Percentiles rank a stretch among this genome's conserved stretches.
Conservation (phyloP, 2,797 vertebrate genomes). For the Nannoperca obscura region DNA sequence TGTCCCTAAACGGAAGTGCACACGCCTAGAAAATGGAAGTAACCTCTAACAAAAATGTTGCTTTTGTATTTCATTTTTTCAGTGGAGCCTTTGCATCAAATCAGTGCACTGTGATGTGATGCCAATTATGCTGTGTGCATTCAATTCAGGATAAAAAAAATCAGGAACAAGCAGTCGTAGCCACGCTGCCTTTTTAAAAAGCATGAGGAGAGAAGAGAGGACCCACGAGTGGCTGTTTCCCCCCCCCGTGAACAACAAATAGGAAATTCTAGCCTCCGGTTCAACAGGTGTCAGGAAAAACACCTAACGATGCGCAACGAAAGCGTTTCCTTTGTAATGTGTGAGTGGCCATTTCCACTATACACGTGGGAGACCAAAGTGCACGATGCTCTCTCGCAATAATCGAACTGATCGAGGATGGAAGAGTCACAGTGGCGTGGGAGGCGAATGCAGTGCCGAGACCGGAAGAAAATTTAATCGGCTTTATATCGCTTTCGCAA, state of each 20-base stretch:
- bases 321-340: slow-evolving; percentile 27
- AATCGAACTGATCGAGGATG: slow-evolving; percentile 33
- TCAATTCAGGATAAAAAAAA: not conserved
- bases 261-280: not conserved
- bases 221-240: not conserved
- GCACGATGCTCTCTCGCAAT: slow-evolving; percentile 15
- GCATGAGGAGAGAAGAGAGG: not conserved
- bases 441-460: slow-evolving; percentile 37
- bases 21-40: not conserved
- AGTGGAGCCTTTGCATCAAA: not conserved
- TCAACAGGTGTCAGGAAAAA: slow-evolving; percentile 3
- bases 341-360: slow-evolving; percentile 17
- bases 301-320: not conserved
- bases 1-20: not conserved
- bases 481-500: slow-evolving; percentile 13
- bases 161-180: not conserved
- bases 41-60: not conserved
- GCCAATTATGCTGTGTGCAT: not conserved
- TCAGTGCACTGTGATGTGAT: not conserved
- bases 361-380: slow-evolving; percentile 24
- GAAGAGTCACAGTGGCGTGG: slow-evolving; percentile 50
- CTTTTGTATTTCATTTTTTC: not conserved
- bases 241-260: not conserved
- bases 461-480: slow-evolving; percentile 16
- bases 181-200: not conserved